A percentile compares a stretch with the other conserved stretches of the same genome.
These are phyloP conservation scores for Bellardia bayeri DNA, from an alignment of 2,888 invertebrate genomes.

Conservation along the genomic window DNA sequence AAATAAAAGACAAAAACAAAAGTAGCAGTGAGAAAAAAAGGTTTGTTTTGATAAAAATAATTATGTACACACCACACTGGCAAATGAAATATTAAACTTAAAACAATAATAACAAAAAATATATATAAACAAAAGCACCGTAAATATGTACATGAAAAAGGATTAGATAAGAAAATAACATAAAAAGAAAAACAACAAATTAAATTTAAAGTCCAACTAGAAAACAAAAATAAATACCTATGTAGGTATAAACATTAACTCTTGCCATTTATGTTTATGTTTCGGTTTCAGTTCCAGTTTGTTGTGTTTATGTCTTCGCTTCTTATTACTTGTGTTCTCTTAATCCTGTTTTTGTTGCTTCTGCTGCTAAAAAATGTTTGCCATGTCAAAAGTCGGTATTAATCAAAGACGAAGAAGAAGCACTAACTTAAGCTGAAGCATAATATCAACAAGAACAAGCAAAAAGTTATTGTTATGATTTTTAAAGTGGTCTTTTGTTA, in stretches of 20 bases:
- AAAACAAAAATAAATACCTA: conserved; percentile 18
- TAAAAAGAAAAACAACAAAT: conserved; percentile 10
- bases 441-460: conserved; percentile 1
- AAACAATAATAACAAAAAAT: not conserved
- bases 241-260: not conserved
- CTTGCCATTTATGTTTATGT: not conserved
- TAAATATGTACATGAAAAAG: conserved; percentile 1
- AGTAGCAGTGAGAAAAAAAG: not conserved
- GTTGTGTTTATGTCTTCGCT: not conserved
- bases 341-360: not conserved
- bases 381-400: not conserved
- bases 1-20: conserved; percentile 9
- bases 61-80: not conserved
- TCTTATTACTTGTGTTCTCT: not conserved
- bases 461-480: conserved; percentile 35
- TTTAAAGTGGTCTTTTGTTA: conserved; percentile 35
- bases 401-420: not conserved
- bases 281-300: conserved; percentile 11
- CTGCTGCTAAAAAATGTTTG: not conserved
- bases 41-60: conserved; percentile 46
- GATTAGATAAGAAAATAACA: conserved; percentile 16
- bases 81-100: not conserved
- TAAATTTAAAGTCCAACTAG: conserved; percentile 15
- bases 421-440: not conserved
- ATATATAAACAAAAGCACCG: not conserved